These are phyloP conservation scores for Axinella damicornis DNA, from an alignment of 37 sponge, comb jelly and placozoan genomes.

Conservation along the genomic window DNA sequence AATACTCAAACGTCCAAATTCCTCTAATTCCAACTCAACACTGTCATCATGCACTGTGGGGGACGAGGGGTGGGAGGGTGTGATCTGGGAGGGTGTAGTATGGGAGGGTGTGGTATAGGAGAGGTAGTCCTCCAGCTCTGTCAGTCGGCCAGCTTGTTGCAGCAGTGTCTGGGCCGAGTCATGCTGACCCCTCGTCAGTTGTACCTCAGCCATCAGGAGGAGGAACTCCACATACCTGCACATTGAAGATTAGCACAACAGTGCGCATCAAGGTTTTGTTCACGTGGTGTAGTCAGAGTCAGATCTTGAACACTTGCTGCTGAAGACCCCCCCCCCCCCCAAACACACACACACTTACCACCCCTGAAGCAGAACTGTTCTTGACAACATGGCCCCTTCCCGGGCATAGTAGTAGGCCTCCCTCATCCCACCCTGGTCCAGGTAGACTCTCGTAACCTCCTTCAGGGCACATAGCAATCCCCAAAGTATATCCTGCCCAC, in stretches of 20 bases:
- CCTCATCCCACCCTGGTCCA: slow-evolving; percentile 20
- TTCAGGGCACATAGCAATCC: slow-evolving; percentile 15
- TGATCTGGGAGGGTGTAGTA: too few relatives aligned
- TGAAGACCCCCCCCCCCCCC: too few relatives aligned
- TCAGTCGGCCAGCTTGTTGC: not conserved
- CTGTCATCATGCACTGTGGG: not conserved
- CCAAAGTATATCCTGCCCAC: slow-evolving; percentile 16
- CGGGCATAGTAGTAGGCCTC: slow-evolving; percentile 50
- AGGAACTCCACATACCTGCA: slow-evolving; percentile 41
- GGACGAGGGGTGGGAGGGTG: too few relatives aligned
- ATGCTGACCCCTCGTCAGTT: not conserved
- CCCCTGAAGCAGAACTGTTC: slow-evolving; percentile 20
- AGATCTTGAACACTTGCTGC: too few relatives aligned
- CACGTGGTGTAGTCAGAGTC: too few relatives aligned
- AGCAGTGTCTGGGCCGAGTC: not conserved
- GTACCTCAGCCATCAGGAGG: slow-evolving; percentile 31
- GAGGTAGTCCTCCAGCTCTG: not conserved
- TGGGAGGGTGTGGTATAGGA: not conserved
- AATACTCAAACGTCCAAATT: not conserved
- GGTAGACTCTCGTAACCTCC: slow-evolving; percentile 5
- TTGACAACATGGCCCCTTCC: slow-evolving; percentile 60
- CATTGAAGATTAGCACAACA: too few relatives aligned
- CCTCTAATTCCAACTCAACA: too few relatives aligned
- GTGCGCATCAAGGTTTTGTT: too few relatives aligned
- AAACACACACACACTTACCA: slow-evolving; percentile 28